Evolutionary conservation across 2,888 invertebrate species (phyloP).

Genomic region (Germaria angustata): DNA sequence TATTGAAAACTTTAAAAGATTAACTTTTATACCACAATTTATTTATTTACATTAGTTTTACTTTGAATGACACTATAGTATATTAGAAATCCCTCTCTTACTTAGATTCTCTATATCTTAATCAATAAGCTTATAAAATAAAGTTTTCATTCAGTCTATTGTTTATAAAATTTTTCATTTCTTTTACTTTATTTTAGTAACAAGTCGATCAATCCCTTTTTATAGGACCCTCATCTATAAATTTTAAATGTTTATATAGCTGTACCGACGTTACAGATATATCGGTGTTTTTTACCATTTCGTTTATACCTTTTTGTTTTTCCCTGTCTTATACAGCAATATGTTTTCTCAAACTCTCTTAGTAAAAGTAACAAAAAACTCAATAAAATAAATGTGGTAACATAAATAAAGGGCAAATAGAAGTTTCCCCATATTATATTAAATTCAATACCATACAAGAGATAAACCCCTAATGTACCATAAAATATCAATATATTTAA

Average conservation of each 20-base stretch:
- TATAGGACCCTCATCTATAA: background rate
- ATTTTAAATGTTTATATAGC: background rate
- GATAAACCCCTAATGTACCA: constrained; percentile 55
- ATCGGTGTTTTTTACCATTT: background rate
- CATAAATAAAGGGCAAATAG: constrained; percentile 59
- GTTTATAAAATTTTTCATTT: background rate
- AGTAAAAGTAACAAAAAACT: constrained; percentile 22
- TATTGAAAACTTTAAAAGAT: too few species aligned
- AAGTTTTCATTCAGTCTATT: background rate
- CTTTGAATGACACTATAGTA: too few species aligned
- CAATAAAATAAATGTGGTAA: constrained; percentile 63
- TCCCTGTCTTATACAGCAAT: background rate
- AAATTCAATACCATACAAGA: background rate
- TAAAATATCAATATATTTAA: constrained; percentile 63
- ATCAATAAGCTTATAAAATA: too few species aligned
- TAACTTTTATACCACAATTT: too few species aligned
- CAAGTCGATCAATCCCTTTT: constrained; percentile 15
- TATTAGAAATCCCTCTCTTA: too few species aligned
- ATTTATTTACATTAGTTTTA: too few species aligned
- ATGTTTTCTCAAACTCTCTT: background rate
- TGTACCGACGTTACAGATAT: too few species aligned
- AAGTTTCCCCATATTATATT: background rate
- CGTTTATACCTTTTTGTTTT: constrained; percentile 23
- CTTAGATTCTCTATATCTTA: too few species aligned
- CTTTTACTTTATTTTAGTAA: background rate